Conservation (phyloP, 2,113 vertebrate genomes). For the Typhlomys cinereus region DNA sequence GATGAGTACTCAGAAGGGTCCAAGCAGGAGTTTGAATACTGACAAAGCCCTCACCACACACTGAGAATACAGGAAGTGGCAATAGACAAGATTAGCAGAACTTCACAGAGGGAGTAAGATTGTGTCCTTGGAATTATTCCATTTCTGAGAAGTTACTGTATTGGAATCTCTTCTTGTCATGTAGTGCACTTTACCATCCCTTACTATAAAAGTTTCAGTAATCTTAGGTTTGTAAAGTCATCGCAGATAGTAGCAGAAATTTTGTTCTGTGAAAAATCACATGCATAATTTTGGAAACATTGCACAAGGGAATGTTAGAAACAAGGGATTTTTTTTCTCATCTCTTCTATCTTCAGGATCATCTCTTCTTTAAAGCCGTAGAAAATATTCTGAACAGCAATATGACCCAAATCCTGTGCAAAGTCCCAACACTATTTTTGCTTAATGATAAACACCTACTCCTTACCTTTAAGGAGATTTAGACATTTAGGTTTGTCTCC, state of each 20-base stretch:
- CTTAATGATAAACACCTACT: slow-evolving; percentile 41
- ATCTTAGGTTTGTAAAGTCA: neutral
- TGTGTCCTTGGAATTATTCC: neutral
- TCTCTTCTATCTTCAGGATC: slow-evolving; percentile 13
- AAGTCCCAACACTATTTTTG: slow-evolving; percentile 52
- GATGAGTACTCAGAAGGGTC: neutral
- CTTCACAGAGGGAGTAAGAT: neutral
- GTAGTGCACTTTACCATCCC: neutral
- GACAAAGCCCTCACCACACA: neutral
- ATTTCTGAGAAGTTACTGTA: neutral
- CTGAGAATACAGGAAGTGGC: neutral
- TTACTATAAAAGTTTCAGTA: neutral
- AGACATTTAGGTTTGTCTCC: slow-evolving; percentile 53
- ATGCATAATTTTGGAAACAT: slow-evolving; percentile 22
- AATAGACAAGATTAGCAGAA: neutral
- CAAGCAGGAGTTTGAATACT: neutral
- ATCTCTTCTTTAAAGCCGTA: slow-evolving; percentile 50
- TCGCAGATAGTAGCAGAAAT: neutral
- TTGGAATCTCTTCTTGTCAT: neutral
- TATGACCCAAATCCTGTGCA: slow-evolving; percentile 45
- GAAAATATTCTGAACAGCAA: slow-evolving; percentile 62
- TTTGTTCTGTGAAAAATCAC: neutral
- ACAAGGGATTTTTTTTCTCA: slow-evolving; percentile 23
- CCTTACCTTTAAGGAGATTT: slow-evolving; percentile 70
- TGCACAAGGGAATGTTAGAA: neutral